Evolutionary conservation across 2,113 vertebrate species (phyloP).

Genomic region (Eurystomus gularis): DNA sequence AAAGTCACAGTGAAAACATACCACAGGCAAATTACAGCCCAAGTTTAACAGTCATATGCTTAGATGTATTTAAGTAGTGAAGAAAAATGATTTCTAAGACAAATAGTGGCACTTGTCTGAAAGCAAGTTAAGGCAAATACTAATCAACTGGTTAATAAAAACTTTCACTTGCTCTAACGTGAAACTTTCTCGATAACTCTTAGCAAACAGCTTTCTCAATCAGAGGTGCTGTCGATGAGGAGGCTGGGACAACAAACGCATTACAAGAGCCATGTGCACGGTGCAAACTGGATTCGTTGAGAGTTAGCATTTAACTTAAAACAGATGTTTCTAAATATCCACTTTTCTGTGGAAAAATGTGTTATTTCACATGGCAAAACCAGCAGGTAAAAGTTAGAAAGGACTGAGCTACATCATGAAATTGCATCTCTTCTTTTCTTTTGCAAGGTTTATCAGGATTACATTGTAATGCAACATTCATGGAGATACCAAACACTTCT

Average conservation of each 20-base stretch:
- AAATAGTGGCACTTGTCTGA: background rate
- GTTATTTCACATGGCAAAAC: background rate
- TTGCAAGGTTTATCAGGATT: background rate
- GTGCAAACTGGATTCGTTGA: background rate
- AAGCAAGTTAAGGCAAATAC: background rate
- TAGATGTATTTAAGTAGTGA: background rate
- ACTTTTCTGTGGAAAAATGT: background rate
- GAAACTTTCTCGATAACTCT: background rate
- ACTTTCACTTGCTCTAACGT: background rate
- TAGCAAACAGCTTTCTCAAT: background rate
- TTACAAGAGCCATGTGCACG: accelerated
- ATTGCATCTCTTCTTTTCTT: background rate
- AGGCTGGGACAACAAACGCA: background rate
- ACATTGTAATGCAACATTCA: background rate
- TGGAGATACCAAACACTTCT: background rate
- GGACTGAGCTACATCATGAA: background rate
- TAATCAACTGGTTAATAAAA: background rate
- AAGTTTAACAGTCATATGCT: background rate
- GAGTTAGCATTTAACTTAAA: background rate
- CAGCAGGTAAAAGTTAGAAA: background rate
- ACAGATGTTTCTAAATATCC: background rate
- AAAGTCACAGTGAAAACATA: background rate
- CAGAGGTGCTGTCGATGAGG: background rate
- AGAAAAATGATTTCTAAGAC: background rate
- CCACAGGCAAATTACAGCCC: background rate